These are phyloP conservation scores for Noctua janthe DNA, from an alignment of 2,888 invertebrate genomes.

Conservation along the genomic window DNA sequence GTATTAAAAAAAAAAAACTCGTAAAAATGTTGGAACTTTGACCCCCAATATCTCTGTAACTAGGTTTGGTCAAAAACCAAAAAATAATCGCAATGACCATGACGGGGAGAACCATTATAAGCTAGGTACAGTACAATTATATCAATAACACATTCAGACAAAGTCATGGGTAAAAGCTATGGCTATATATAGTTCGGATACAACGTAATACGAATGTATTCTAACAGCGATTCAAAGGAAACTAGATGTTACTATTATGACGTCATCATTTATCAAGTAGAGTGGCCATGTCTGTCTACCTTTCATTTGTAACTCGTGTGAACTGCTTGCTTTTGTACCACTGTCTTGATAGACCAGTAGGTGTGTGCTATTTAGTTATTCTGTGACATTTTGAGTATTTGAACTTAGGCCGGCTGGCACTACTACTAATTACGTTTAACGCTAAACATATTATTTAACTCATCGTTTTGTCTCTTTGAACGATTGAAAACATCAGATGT, in stretches of 20 bases:
- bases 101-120: too few relatives aligned
- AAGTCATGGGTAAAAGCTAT: background rate
- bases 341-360: background rate
- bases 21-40: too few relatives aligned
- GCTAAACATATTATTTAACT: background rate
- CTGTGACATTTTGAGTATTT: background rate
- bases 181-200: background rate
- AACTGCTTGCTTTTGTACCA: background rate
- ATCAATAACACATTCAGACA: background rate
- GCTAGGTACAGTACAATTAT: background rate
- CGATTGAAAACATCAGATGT: background rate
- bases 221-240: slow-evolving; percentile 26
- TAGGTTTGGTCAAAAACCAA: too few relatives aligned
- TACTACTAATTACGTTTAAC: background rate
- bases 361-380: slow-evolving; percentile 2
- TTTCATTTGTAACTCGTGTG: slow-evolving; percentile 32
- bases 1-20: too few relatives aligned
- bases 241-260: slow-evolving; percentile 34
- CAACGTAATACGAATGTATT: slow-evolving; percentile 8
- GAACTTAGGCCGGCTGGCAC: background rate
- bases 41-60: too few relatives aligned
- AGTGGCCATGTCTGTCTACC: slow-evolving; percentile 38
- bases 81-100: too few relatives aligned
- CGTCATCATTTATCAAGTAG: slow-evolving; percentile 49
- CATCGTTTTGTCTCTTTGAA: background rate